A percentile compares a stretch with the other conserved stretches of the same genome.
Conservation (phyloP, 2,113 vertebrate genomes). For the Trichechus manatus region DNA sequence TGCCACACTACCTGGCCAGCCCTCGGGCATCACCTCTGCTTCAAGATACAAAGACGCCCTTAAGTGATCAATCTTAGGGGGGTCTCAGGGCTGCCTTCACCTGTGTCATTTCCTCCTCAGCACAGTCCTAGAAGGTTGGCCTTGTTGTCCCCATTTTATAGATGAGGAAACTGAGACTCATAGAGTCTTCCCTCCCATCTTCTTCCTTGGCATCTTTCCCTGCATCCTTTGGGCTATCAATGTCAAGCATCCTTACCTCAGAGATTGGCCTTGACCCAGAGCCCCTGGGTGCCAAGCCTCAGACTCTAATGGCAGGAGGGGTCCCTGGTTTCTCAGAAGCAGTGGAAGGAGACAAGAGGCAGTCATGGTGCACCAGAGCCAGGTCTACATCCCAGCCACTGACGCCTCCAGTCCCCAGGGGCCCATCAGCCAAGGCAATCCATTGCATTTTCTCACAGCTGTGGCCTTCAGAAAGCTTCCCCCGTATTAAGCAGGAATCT, state of each 20-base stretch:
- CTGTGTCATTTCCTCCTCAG: background rate
- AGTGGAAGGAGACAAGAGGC: background rate
- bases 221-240: background rate
- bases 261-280: background rate
- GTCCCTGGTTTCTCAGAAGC: background rate
- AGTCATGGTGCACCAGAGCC: background rate
- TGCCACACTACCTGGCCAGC: background rate
- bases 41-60: background rate
- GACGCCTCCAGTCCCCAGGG: background rate
- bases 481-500: background rate
- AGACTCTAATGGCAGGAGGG: background rate
- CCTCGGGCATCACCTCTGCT: background rate
- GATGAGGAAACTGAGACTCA: background rate
- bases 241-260: background rate
- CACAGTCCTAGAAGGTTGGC: background rate
- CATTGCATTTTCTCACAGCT: background rate
- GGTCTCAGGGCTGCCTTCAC: background rate
- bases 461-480: background rate
- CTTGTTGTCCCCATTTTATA: background rate
- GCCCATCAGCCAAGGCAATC: background rate
- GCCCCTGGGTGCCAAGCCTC: background rate
- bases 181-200: background rate
- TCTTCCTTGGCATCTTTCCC: background rate
- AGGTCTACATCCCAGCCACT: fast-evolving
- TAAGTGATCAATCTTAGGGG: fast-evolving